Conservation (phyloP, 2,797 vertebrate species). For the Gallinago solitaria region DNA sequence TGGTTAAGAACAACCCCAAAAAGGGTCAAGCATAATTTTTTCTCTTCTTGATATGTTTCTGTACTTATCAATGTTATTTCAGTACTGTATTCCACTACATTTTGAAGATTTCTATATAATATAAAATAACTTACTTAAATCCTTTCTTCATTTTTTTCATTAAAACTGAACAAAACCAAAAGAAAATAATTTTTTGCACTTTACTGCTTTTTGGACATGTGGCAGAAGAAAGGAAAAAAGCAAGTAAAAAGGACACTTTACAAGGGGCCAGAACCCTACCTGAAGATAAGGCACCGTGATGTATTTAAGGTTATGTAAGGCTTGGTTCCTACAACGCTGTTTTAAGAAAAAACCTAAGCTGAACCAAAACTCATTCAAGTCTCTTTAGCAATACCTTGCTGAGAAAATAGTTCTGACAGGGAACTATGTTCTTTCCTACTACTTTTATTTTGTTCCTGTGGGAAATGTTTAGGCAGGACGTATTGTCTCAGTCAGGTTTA, state of each 20-base stretch:
- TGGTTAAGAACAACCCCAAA: neutral
- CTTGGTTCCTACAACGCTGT: neutral
- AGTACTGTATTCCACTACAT: neutral
- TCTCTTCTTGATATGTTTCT: neutral
- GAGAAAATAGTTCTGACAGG: neutral
- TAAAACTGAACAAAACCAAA: neutral
- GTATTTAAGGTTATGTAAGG: neutral
- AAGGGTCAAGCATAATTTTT: neutral
- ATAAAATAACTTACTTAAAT: neutral
- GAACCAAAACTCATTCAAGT: neutral
- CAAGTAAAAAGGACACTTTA: neutral
- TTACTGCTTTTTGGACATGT: neutral
- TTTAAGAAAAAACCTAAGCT: neutral
- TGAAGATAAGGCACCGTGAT: neutral
- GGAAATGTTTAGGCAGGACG: neutral
- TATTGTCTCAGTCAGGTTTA: neutral
- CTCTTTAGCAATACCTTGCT: neutral
- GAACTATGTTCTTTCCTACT: neutral
- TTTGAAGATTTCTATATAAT: neutral
- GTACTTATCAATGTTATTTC: neutral
- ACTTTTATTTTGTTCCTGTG: neutral
- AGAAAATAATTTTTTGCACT: neutral
- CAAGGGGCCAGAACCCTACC: neutral
- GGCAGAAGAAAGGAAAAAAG: neutral
- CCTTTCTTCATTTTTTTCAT: neutral